Base-by-base conservation (phyloP, 30 jellyfish, hydroid and myxozoan species). In the Calvadosia cruxmelitensis region DNA sequence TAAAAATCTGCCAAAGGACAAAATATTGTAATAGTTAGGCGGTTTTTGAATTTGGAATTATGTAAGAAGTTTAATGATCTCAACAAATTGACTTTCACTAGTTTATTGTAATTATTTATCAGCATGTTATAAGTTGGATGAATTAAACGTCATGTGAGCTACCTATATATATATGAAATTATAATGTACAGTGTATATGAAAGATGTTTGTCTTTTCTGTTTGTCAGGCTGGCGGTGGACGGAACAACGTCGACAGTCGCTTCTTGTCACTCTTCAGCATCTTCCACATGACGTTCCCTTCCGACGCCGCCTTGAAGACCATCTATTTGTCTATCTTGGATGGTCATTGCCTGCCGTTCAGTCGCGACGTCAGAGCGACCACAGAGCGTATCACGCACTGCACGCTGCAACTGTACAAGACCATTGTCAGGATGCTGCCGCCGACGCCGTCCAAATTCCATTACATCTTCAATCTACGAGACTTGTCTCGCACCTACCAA, bases 371-470 rank as follows among this genome's bases (percentile, higher is more conserved):
- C 16, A 78, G 85, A 3, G 57, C 68, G 24, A 65, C 83, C 20
- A 76, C 99, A 1, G 81, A 70, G 29, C 49, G 65, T 20, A 12
- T 83, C 53, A 91, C 99, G 13, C 71, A 68, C 25, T 82, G 99
- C 78, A 91, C 99, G 27, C 66, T 91, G 68, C 78, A 79, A 50
- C 80, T 91, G 67, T 91, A 91, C 75, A 66, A 82, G 30, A 52
- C 72, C 49, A 72, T 91, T 34, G 95, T 91, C 7, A 87, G 73
- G n/a, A 87, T 73, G n/a, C 73, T 91, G 31, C 99, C 99, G 0
- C 95, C 99, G 23, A 91, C 99, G 1, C 99, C 99, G 29, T 91
- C 99, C 52, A 91, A 91, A 78, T 91, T 91, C 67, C 99, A 91
- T 71, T 91, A 91, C 99, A 91, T 91, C 31, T 91, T 91, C 82